Evolutionary conservation across 2,888 invertebrate species (phyloP), one percentile per base, ranked within the genome.

Genomic region (Orthosia gothica): DNA sequence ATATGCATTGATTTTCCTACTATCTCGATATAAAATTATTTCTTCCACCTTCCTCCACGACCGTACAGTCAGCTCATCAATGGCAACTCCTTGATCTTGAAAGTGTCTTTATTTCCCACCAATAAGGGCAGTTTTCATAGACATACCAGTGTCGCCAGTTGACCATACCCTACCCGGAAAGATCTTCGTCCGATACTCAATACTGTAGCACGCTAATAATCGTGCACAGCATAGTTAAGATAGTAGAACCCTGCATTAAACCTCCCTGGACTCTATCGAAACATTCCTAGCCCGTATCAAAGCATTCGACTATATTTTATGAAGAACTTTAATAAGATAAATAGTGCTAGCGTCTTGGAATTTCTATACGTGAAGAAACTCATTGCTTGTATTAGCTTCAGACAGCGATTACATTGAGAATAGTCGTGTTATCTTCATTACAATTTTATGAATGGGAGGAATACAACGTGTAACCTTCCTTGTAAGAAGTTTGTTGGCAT

Each of bases 301-400:
- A 20, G 83, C 70, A 76, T 76, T 79, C 82, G 79, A 76, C 79
- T 83, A 70, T 80, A 76, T 72, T 80, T 82, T 74, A 74, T 68
- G 70, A 69, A 82, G 74, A 71, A 59, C 65, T 82, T 59, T 65
- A 80, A 65, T 71, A 69, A 69, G 71, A 80, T 76, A 68, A 76
- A 54, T 65, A 68, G 69, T 55, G 59, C 23, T 3, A 66, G 62
- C 58, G 52, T 74, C 78, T 54, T 62, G 81, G 81, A 66, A 82
- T 82, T 82, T 66, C 69, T 61, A 52, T 76, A 68, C 68, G 74
- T 74, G 82, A 82, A 74, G 82, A 79, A 74, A 82, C 59, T 79
- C 63, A 79, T 82, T 79, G 58, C 78, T 73, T 68, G 79, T 52
- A 74, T 82, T 74, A 66, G 62, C 70, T 65, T 57, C 18, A 20